These are phyloP conservation scores for Zaprionus vittiger DNA, from an alignment of 1,140 invertebrate species.

Conservation along the genomic window DNA sequence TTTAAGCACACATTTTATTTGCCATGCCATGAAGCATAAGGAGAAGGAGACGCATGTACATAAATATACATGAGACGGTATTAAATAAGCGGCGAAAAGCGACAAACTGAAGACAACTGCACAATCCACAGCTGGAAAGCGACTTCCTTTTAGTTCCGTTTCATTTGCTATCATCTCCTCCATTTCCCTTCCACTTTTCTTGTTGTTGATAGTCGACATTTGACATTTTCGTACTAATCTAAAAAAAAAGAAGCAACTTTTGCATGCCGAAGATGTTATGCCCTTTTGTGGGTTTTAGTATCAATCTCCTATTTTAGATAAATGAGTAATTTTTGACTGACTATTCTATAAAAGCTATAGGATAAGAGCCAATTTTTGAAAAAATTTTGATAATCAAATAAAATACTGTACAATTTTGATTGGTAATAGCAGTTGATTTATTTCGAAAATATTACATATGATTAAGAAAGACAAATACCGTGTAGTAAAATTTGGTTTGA, in stretches of 20 bases:
- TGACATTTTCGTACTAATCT: conserved; percentile 80
- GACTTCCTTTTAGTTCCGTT: conserved; percentile 46
- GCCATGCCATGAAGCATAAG: conserved; percentile 45
- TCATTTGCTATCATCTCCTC: neutral
- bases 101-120: conserved; percentile 61
- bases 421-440: too few species aligned
- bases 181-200: conserved; percentile 26
- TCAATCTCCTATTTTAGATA: too few species aligned
- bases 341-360: too few species aligned
- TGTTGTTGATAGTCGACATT: conserved; percentile 66
- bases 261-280: too few species aligned
- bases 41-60: neutral
- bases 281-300: too few species aligned
- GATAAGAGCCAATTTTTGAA: too few species aligned
- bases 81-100: conserved; percentile 1
- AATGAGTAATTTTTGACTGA: too few species aligned
- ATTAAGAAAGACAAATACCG: too few species aligned
- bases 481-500: too few species aligned
- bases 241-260: conserved; percentile 37
- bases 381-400: too few species aligned
- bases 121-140: conserved; percentile 69
- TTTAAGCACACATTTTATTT: conserved; percentile 80
- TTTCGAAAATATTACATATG: too few species aligned
- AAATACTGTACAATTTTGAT: too few species aligned
- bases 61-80: neutral